Conservation (phyloP, 2,113 vertebrate genomes). For the Scolopax mira region DNA sequence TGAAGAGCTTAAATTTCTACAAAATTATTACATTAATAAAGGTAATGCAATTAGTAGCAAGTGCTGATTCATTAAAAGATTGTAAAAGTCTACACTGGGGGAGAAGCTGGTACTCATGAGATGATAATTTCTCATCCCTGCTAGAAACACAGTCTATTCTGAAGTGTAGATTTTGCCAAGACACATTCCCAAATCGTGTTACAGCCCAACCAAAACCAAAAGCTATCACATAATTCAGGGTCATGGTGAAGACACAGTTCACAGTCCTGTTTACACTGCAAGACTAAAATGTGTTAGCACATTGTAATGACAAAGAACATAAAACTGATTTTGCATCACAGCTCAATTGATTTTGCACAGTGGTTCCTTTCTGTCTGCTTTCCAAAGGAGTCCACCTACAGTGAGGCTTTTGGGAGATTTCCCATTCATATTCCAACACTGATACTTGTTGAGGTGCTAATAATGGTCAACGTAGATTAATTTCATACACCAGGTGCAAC, state of each 20-base stretch:
- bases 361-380: background rate
- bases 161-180: background rate
- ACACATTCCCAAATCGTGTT: conserved; percentile 17
- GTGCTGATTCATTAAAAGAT: background rate
- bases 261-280: background rate
- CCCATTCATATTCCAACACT: background rate
- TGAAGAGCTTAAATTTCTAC: background rate
- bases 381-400: background rate
- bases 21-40: background rate
- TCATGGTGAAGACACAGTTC: background rate
- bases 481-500: rapidly evolving
- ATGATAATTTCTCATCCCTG: background rate
- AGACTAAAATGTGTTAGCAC: background rate
- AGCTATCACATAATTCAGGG: conserved; percentile 2
- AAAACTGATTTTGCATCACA: background rate
- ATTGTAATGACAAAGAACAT: background rate
- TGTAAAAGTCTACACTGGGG: background rate
- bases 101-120: background rate
- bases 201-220: background rate
- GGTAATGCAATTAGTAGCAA: background rate
- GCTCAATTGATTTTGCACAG: background rate
- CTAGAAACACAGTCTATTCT: background rate
- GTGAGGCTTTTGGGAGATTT: background rate
- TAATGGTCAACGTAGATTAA: background rate
- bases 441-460: background rate